Percentiles rank a stretch among this genome's conserved stretches.
These are phyloP conservation scores for Thymelicus acteon DNA, from an alignment of 2,888 invertebrate species.

Conservation along the genomic window DNA sequence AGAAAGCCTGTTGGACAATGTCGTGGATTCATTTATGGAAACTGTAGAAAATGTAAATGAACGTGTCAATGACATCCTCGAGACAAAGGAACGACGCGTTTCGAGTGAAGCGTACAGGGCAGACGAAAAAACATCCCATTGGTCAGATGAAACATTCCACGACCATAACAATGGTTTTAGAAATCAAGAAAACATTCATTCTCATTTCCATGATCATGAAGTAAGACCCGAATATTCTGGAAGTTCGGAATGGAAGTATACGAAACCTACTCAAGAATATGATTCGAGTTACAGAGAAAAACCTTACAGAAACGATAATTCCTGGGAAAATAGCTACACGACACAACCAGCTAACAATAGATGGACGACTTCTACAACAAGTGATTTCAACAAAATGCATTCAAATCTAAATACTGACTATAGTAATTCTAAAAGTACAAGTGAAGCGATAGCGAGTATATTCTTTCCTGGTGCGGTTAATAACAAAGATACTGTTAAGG, in stretches of 20 bases:
- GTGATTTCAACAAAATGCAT: not conserved
- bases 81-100: conserved; percentile 6
- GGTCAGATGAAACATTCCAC: conserved; percentile 10
- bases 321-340: conserved; percentile 15
- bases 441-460: not conserved
- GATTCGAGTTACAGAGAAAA: not conserved
- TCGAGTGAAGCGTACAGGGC: conserved; percentile 1
- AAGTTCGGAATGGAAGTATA: conserved; percentile 4
- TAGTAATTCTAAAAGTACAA: not conserved
- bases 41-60: conserved; percentile 12
- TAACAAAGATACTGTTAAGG: not conserved
- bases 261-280: conserved; percentile 1
- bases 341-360: not conserved
- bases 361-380: not conserved
- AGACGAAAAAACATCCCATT: conserved; percentile 2
- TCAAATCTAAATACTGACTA: not conserved
- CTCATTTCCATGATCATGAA: conserved; percentile 4
- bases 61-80: not conserved
- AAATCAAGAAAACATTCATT: not conserved
- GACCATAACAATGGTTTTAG: conserved; percentile 1
- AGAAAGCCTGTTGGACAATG: not conserved
- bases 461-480: not conserved
- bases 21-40: not conserved
- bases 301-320: not conserved
- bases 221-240: not conserved